phyloP scores from a whole-genome alignment of 2,797 vertebrate species.

The Sebastes taczanowskii region DNA sequence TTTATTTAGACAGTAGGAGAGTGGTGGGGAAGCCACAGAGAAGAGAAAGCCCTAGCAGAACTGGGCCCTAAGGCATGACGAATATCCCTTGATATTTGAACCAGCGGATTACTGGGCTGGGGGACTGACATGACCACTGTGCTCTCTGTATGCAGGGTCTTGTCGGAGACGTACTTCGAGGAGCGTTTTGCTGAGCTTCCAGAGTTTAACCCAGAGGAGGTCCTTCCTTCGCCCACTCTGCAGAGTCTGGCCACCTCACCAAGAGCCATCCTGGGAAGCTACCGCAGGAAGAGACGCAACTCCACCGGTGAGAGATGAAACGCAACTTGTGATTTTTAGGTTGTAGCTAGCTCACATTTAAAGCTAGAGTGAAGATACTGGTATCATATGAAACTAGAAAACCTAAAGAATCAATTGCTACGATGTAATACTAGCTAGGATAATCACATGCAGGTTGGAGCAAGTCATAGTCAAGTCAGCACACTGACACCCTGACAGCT shows the following conservation, averaged over 20 bases:
- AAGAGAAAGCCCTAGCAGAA: slow-evolving; percentile 22
- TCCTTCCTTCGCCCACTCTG: slow-evolving; percentile 92
- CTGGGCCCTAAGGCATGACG: slow-evolving; percentile 16
- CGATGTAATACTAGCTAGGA: too few species aligned
- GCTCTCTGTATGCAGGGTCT: slow-evolving; percentile 78
- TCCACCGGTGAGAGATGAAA: slow-evolving; percentile 83
- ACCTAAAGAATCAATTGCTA: too few species aligned
- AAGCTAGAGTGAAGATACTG: too few species aligned
- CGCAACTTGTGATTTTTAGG: too few species aligned
- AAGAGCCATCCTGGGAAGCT: slow-evolving; percentile 91
- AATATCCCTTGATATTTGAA: slow-evolving; percentile 12
- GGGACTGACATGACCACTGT: not conserved
- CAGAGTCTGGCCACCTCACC: slow-evolving; percentile 93
- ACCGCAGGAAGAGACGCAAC: slow-evolving; percentile 92
- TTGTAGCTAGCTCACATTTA: too few species aligned
- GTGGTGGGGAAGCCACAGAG: slow-evolving; percentile 31
- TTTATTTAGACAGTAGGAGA: slow-evolving; percentile 48
- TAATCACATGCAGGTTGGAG: too few species aligned
- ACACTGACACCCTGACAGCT: too few species aligned
- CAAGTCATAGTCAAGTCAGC: too few species aligned
- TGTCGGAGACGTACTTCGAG: slow-evolving; percentile 90
- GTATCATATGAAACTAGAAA: too few species aligned
- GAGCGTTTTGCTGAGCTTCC: slow-evolving; percentile 93
- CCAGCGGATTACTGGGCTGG: not conserved
- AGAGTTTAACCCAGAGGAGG: slow-evolving; percentile 91